A percentile compares a stretch with the other conserved stretches of the same genome.
Conservation (phyloP, 1,140 invertebrate species). For the Euura saliciscinereae region DNA sequence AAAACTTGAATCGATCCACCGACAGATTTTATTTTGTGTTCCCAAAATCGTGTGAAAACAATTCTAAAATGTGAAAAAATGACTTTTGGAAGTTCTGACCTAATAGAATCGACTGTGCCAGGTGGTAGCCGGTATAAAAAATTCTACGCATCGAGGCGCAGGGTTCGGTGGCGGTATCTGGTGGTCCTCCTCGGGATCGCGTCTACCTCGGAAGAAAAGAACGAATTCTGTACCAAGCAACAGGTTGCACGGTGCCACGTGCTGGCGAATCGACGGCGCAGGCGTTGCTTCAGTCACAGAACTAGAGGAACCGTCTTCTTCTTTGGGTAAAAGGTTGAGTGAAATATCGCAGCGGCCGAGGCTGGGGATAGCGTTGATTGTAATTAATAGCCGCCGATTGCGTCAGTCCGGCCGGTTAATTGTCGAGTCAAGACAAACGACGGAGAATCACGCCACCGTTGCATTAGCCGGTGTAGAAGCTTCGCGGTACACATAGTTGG, state of each 20-base stretch:
- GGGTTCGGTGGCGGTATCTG: background rate
- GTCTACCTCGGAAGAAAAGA: background rate
- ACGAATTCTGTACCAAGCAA: background rate
- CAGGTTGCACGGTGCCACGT: background rate
- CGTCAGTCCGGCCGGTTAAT: conserved; percentile 43
- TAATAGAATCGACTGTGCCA: too few species aligned
- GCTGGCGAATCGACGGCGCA: background rate
- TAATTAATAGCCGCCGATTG: conserved; percentile 54
- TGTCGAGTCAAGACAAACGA: conserved; percentile 52
- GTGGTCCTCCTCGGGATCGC: background rate
- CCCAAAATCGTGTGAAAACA: too few species aligned
- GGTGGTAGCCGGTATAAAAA: too few species aligned
- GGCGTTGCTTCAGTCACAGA: background rate
- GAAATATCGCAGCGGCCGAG: background rate
- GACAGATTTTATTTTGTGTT: too few species aligned
- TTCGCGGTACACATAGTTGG: too few species aligned
- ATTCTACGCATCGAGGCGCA: background rate
- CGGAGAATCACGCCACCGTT: conserved; percentile 43
- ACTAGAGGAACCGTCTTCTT: background rate
- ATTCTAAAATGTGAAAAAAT: background rate
- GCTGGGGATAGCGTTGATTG: conserved; percentile 45
- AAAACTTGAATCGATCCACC: too few species aligned
- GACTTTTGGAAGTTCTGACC: too few species aligned
- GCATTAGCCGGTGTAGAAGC: background rate
- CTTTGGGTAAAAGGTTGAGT: background rate